These are phyloP conservation scores for Neodiprion pinetum DNA, from an alignment of 1,140 invertebrate species.

Conservation along the genomic window DNA sequence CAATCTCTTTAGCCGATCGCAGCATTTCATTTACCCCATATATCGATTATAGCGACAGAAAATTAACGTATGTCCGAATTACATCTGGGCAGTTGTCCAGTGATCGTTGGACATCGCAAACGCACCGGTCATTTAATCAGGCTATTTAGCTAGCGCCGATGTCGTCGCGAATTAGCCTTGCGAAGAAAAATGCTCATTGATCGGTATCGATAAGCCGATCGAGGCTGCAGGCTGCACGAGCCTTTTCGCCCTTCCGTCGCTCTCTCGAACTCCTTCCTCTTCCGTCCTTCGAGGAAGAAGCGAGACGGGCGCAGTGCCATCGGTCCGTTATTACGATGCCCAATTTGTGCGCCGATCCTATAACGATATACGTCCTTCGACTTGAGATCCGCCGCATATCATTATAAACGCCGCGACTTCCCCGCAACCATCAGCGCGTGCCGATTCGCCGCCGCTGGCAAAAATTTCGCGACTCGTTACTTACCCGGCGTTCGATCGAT, in stretches of 20 bases:
- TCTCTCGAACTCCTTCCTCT: too few species aligned
- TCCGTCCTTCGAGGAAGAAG: not conserved
- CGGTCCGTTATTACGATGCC: not conserved
- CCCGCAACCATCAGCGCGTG: not conserved
- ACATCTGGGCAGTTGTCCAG: too few species aligned
- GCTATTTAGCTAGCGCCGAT: constrained; percentile 1
- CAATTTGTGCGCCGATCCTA: constrained; percentile 3
- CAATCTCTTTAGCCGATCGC: too few species aligned
- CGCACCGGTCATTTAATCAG: not conserved
- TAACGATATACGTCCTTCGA: not conserved
- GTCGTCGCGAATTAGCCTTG: not conserved
- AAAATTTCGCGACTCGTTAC: not conserved
- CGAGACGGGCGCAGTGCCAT: not conserved
- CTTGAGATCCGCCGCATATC: not conserved
- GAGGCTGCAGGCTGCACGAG: not conserved
- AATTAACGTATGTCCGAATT: too few species aligned
- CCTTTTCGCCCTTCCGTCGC: too few species aligned
- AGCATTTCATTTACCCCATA: too few species aligned
- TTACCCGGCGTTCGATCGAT: not conserved
- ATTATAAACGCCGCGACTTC: not conserved
- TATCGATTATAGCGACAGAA: too few species aligned
- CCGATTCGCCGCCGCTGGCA: not conserved
- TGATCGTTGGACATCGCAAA: not conserved
- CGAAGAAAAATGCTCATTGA: not conserved
- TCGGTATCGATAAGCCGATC: not conserved